Conservation (phyloP, 2,113 vertebrate species). For the Egretta garzetta region DNA sequence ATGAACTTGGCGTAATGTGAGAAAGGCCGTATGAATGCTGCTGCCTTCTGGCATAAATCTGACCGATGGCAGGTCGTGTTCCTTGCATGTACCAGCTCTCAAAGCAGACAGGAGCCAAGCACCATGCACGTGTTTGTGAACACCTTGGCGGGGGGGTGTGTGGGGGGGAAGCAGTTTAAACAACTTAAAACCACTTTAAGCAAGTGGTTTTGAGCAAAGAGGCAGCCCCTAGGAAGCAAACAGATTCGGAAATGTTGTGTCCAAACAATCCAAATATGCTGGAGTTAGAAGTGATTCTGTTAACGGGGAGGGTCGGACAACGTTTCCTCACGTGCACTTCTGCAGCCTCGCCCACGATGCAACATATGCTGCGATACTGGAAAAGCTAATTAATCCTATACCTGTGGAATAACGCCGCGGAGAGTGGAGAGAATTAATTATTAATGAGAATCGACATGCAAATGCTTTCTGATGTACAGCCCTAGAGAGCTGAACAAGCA, state of each 20-base stretch:
- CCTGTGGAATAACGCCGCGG: too few relatives aligned
- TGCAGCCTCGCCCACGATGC: neutral
- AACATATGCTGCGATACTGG: neutral
- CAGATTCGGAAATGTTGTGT: neutral
- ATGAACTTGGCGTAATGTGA: fast-evolving
- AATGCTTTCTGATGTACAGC: neutral
- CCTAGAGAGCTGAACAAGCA: neutral
- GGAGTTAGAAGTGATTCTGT: neutral
- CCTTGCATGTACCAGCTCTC: neutral
- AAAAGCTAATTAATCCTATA: neutral
- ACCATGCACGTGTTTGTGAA: fast-evolving
- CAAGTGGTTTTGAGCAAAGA: neutral
- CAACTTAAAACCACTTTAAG: neutral
- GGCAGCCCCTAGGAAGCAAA: neutral
- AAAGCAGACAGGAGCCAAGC: neutral
- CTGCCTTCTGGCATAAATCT: neutral
- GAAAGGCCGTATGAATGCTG: neutral
- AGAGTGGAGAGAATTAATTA: neutral
- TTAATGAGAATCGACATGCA: neutral
- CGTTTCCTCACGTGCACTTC: neutral
- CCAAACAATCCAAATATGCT: neutral
- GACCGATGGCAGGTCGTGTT: neutral
- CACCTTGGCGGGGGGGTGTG: too few relatives aligned
- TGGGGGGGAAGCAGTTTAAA: neutral
- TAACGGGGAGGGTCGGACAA: neutral